Conservation (phyloP, 2,113 vertebrate species). For the Platichthys flesus region DNA sequence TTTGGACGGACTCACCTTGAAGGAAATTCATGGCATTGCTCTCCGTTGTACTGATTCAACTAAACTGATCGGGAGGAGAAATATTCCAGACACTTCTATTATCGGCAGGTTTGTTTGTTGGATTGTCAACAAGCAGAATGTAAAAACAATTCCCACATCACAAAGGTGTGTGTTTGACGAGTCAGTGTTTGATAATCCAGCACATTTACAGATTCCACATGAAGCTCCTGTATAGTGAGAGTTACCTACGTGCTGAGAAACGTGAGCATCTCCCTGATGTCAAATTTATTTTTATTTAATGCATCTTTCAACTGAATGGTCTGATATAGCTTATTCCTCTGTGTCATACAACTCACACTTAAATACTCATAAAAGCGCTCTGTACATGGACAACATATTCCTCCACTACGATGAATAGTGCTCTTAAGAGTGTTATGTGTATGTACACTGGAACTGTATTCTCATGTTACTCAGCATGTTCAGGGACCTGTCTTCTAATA, state of each 20-base stretch:
- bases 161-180: not conserved
- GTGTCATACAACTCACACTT: not conserved
- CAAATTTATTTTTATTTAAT: not conserved
- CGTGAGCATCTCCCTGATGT: not conserved
- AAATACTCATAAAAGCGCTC: not conserved
- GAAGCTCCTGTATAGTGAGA: not conserved
- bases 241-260: not conserved
- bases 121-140: not conserved
- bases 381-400: not conserved
- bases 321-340: not conserved
- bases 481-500: slow-evolving; percentile 6
- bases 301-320: not conserved
- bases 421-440: not conserved
- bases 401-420: not conserved
- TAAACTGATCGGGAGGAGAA: not conserved
- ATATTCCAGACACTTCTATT: not conserved
- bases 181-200: not conserved
- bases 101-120: not conserved
- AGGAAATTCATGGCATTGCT: not conserved
- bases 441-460: not conserved
- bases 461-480: not conserved
- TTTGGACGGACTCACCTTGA: not conserved
- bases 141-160: not conserved
- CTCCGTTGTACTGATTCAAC: not conserved
- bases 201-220: not conserved